Base-by-base conservation (phyloP, 2,113 vertebrate genomes). In the Sander vitreus region DNA sequence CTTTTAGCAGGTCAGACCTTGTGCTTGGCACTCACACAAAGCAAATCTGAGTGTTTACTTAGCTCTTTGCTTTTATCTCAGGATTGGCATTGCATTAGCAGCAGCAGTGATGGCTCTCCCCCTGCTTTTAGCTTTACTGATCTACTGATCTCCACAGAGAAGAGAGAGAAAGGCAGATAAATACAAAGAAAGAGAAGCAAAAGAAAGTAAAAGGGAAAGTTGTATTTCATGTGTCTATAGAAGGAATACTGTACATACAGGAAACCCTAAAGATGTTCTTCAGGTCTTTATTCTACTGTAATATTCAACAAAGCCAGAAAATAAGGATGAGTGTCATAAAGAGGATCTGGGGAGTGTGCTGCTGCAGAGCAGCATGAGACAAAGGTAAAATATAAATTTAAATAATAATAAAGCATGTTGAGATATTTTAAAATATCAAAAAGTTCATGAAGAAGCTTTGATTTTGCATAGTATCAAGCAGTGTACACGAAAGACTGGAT, bases 1-100 rank as follows among this genome's bases (percentile, higher is more conserved):
- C 87, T 93, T 88, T 93, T 67, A 90, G 81, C 57, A 58, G 81
- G 87, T 75, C 83, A 83, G 78, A 84, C 73, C 67, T 33, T 85
- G 21, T 51, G 39, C 16, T 36, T 48, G 39, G 51, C 51, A 25
- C 33, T 55, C 15, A 57, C n/a, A 43, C 33, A 57, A 53, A 57
- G 47, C 18, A 76, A 81, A 71, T 79, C 50, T 71, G 67, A 85
- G 73, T 55, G 55, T 57, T 84, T 83, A 90, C 87, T 90, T 30
- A 78, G 65, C 76, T n/a, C 73, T 79, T 62, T 81, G 76, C 76
- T 87, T 88, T 86, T 83, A 89, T 88, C 78, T 72, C 54, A 73
- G 82, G 78, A 74, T 65, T 73, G 62, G 58, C 36, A 33, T 3
- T 74, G 73, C 86, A 86, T 86, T 89, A 89, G 78, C 47, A 19